Conservation (phyloP, 2,888 invertebrate genomes). For the Cephus runcator region DNA sequence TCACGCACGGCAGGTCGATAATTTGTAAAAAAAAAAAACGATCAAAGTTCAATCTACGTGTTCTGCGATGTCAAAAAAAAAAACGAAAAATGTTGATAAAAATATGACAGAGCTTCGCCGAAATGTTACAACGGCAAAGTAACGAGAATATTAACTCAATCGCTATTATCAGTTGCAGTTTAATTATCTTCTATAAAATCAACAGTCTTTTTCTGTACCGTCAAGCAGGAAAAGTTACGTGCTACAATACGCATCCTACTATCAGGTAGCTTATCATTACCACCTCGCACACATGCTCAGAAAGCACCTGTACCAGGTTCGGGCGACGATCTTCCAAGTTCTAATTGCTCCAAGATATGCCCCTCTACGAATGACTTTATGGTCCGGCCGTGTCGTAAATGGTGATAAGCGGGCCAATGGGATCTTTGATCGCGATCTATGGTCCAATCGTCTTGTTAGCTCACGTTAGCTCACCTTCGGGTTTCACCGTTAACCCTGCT, state of each 20-base stretch:
- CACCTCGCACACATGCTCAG: background rate
- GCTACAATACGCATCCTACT: background rate
- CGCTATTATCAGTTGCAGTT: background rate
- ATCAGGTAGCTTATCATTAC: background rate
- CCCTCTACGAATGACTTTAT: slow-evolving; percentile 27
- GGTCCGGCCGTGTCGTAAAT: background rate
- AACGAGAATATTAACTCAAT: background rate
- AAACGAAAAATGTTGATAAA: no score
- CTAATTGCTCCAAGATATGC: slow-evolving; percentile 40
- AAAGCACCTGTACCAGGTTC: background rate
- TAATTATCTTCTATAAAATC: background rate
- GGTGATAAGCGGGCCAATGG: background rate
- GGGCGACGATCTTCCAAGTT: slow-evolving; percentile 1
- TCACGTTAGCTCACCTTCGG: slow-evolving; percentile 15
- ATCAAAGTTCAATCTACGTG: background rate
- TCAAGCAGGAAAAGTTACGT: background rate
- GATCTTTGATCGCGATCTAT: background rate
- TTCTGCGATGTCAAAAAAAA: no score
- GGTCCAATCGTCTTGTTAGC: slow-evolving; percentile 12
- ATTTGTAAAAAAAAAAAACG: background rate
- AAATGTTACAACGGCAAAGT: background rate
- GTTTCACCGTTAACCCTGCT: background rate
- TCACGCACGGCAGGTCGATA: background rate
- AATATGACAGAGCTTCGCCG: background rate
- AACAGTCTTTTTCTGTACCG: background rate